Conservation (phyloP, 2,888 invertebrate genomes). For the Cantharis flavilabris region DNA sequence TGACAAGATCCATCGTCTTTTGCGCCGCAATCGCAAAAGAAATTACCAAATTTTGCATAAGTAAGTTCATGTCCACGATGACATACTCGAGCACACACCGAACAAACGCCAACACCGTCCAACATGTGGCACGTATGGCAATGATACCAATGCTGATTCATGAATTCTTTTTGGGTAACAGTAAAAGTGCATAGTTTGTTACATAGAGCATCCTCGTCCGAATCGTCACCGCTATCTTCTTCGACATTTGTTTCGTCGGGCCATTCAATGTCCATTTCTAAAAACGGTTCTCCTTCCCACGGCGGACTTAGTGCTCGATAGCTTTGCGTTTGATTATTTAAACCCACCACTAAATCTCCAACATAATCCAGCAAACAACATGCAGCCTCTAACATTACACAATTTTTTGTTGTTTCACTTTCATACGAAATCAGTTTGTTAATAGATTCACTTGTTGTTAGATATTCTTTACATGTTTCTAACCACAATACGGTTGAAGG, state of each 20-base stretch:
- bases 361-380: constrained; percentile 85
- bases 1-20: constrained; percentile 85
- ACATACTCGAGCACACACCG: constrained; percentile 95
- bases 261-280: constrained; percentile 81
- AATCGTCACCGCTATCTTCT: constrained; percentile 93
- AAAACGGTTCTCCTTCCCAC: constrained; percentile 78
- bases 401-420: constrained; percentile 55
- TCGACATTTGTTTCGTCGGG: constrained; percentile 88
- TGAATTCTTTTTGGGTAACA: constrained; percentile 95
- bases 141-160: constrained; percentile 99
- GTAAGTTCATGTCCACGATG: constrained; percentile 96
- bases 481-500: constrained; percentile 83
- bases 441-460: constrained; percentile 61
- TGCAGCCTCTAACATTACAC: constrained; percentile 71
- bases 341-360: constrained; percentile 71
- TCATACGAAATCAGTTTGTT: constrained; percentile 59
- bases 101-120: constrained; percentile 97
- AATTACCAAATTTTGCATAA: constrained; percentile 97
- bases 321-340: constrained; percentile 45
- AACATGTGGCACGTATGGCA: constrained; percentile 99
- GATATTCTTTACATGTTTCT: constrained; percentile 67
- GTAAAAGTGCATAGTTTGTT: constrained; percentile 96
- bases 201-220: constrained; percentile 89
- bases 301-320: constrained; percentile 67
- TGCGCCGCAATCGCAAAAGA: constrained; percentile 99